Evolutionary conservation across 1,140 invertebrate species (phyloP).

Genomic region (Thaumatotibia leucotreta): DNA sequence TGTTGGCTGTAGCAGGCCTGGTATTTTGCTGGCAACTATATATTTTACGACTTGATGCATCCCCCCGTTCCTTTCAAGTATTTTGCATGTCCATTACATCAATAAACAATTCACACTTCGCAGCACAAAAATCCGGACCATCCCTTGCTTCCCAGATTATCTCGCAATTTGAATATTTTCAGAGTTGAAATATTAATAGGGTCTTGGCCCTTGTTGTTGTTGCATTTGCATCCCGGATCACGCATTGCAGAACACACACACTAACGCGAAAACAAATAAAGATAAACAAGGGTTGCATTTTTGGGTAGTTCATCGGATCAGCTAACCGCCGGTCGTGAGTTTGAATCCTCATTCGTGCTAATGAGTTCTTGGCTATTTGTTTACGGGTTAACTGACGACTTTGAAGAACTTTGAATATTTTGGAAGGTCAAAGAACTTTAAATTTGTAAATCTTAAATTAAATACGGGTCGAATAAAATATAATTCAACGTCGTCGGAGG

Average conservation of each 20-base stretch:
- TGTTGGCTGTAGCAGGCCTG: too few relatives aligned
- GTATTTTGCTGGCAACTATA: too few relatives aligned
- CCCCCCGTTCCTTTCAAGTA: constrained; percentile 17
- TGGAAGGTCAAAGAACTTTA: too few relatives aligned
- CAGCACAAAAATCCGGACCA: constrained; percentile 17
- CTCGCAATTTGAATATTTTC: constrained; percentile 57
- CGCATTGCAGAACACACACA: constrained; percentile 59
- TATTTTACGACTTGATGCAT: too few relatives aligned
- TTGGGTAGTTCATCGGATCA: constrained; percentile 15
- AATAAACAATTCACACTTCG: constrained; percentile 17
- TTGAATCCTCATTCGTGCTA: too few relatives aligned
- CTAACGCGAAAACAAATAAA: constrained; percentile 68
- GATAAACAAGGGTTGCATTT: constrained; percentile 42
- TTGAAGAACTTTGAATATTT: too few relatives aligned
- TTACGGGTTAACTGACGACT: too few relatives aligned
- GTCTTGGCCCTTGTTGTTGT: constrained; percentile 62
- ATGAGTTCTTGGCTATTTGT: too few relatives aligned
- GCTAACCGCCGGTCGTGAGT: too few relatives aligned
- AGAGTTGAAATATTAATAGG: constrained; percentile 67
- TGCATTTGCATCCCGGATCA: constrained; percentile 61
- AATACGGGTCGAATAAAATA: too few relatives aligned
- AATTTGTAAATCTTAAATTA: too few relatives aligned
- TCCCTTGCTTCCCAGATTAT: constrained; percentile 32
- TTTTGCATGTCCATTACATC: constrained; percentile 2
- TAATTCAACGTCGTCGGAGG: too few relatives aligned